A percentile compares a stretch with the other conserved stretches of the same genome.
Evolutionary conservation across 92 coral and sea anemone species (phyloP).

Genomic region (Phenganax marumi): DNA sequence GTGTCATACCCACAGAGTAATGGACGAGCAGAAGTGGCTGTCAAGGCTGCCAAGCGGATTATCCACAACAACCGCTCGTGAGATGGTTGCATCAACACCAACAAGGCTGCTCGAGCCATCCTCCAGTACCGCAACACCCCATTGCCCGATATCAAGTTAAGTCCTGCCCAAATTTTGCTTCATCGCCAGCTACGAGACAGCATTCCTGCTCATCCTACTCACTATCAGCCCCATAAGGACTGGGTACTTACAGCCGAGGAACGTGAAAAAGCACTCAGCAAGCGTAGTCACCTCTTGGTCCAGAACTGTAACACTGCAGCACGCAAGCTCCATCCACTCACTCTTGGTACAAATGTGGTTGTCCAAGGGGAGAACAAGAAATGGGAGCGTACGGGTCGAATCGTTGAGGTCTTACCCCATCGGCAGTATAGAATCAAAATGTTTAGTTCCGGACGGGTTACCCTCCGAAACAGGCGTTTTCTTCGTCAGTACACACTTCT

Average conservation of each 20-base stretch:
- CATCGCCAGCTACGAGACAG: constrained; percentile 50
- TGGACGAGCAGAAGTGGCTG: no score
- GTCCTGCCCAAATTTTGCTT: constrained; percentile 16
- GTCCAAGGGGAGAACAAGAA: constrained; percentile 48
- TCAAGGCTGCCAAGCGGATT: no score
- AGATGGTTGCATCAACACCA: constrained; percentile 28
- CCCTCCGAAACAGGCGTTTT: constrained; percentile 59
- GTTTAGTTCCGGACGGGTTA: constrained; percentile 56
- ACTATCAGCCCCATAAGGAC: constrained; percentile 21
- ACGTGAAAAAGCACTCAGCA: constrained; percentile 2
- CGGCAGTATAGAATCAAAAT: constrained; percentile 58
- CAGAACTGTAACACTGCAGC: constrained; percentile 61
- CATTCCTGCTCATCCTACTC: constrained; percentile 13
- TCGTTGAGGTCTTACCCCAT: constrained; percentile 21
- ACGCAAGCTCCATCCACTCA: constrained; percentile 52
- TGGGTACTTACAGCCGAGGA: constrained; percentile 11
- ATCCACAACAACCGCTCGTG: constrained; percentile 55
- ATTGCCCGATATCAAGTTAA: constrained; percentile 1
- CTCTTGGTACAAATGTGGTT: constrained; percentile 49
- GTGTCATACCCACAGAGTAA: no score
- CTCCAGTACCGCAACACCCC: constrained; percentile 58
- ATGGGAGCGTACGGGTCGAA: constrained; percentile 8
- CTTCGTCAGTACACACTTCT: constrained; percentile 58
- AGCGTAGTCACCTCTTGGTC: constrained; percentile 56
- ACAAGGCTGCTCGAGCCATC: constrained; percentile 46